phyloP scores from a whole-genome alignment of 1,140 invertebrate genomes.

The Pygmarrhopalites habei region DNA sequence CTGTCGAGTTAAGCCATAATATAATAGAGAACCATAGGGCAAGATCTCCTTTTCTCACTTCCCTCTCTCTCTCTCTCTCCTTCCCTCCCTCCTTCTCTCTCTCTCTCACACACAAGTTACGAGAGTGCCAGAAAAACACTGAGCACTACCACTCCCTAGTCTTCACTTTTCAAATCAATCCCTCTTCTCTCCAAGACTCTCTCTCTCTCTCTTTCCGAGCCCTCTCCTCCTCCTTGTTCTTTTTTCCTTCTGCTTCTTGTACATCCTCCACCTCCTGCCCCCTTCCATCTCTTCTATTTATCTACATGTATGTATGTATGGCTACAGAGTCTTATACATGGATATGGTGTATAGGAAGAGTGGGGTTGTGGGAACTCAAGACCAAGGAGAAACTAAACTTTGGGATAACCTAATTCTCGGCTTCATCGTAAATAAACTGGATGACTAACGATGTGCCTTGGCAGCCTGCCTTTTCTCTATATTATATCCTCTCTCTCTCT shows the following conservation, averaged over 20 bases:
- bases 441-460: constrained; percentile 25
- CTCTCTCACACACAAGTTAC: too few species aligned
- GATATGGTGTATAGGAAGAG: too few species aligned
- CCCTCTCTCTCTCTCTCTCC: not conserved
- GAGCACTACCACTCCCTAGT: not conserved
- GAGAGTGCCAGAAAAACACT: not conserved
- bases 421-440: constrained; percentile 27
- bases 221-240: too few species aligned
- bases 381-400: constrained; percentile 17
- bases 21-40: not conserved
- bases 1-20: not conserved
- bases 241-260: too few species aligned
- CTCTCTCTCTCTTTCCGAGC: too few species aligned
- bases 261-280: too few species aligned
- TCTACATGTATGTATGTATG: too few species aligned
- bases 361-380: too few species aligned
- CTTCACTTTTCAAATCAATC: constrained; percentile 20
- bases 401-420: constrained; percentile 23
- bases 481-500: constrained; percentile 3
- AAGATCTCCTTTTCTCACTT: not conserved
- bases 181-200: too few species aligned
- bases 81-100: not conserved
- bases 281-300: too few species aligned
- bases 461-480: constrained; percentile 20
- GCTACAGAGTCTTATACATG: too few species aligned